A percentile compares a stretch with the other conserved stretches of the same genome.
Conservation (phyloP, 2,888 invertebrate species). For the Tricholauxania praeusta region DNA sequence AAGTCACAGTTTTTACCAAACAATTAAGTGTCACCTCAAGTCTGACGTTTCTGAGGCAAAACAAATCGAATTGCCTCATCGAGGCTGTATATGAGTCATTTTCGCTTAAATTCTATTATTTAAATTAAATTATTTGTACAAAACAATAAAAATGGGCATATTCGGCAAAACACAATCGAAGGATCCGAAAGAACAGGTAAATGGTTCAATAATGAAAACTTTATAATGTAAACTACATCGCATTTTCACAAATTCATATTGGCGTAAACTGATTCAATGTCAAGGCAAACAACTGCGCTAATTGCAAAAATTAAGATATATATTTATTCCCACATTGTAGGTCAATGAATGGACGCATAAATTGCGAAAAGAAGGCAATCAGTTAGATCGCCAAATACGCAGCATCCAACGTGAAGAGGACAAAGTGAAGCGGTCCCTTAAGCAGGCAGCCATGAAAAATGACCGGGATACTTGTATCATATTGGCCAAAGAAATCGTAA, state of each 20-base stretch:
- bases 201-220: no score
- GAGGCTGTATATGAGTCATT: slow-evolving; percentile 49
- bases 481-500: slow-evolving; percentile 91
- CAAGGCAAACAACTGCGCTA: slow-evolving; percentile 34
- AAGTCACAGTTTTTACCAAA: neutral
- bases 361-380: slow-evolving; percentile 92
- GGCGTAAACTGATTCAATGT: slow-evolving; percentile 21
- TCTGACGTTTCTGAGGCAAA: slow-evolving; percentile 40
- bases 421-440: slow-evolving; percentile 92
- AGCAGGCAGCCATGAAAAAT: slow-evolving; percentile 94
- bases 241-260: slow-evolving; percentile 11
- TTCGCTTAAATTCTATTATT: slow-evolving; percentile 32
- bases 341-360: slow-evolving; percentile 98
- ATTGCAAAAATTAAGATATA: neutral
- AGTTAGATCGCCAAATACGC: slow-evolving; percentile 94
- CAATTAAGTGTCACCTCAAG: slow-evolving; percentile 43
- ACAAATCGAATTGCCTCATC: slow-evolving; percentile 40
- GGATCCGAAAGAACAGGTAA: slow-evolving; percentile 91
- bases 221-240: slow-evolving; percentile 26
- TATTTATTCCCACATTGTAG: slow-evolving; percentile 70
- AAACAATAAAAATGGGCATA: slow-evolving; percentile 62
- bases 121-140: slow-evolving; percentile 23
- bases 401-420: slow-evolving; percentile 98
- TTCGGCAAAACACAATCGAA: slow-evolving; percentile 89
- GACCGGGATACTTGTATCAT: slow-evolving; percentile 95